Evolutionary conservation across 1,140 invertebrate genomes (phyloP), one percentile per base, ranked within the genome.

Genomic region (Coboldia fuscipes): DNA sequence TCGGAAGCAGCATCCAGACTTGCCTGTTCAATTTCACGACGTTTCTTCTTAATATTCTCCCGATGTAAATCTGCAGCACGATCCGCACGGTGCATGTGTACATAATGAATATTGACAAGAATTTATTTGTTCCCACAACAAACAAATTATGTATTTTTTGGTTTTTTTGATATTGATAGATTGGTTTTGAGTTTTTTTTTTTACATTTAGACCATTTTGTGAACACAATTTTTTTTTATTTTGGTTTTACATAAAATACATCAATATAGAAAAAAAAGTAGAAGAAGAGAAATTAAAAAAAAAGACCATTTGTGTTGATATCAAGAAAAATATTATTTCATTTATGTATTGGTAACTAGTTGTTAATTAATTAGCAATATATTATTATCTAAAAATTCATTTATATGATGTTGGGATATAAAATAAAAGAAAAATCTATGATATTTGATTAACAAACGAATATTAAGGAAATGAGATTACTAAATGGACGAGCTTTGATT

Each of bases 1-100:
- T 84, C 81, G 9, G 78, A 76, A 15, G 78, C 70, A 18, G 78
- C 76, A 58, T 85, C 80, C 56, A 85, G 68, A 29, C 75, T 75
- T 14, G 76, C 75, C 42, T 81, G 77, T 53, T 88, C 82, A 61
- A 83, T 63, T 61, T 85, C 80, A 40, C 75, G 65, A 41, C 78
- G 67, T 51, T 81, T 77, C 58, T 88, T 88, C 65, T 88, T 86
- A 65, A 86, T 75, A 46, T 81, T 85, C 56, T 89, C 82, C 37
- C 83, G 62, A 54, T 84, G 80, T 57, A 77, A 75, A 45, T 55
- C 52, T 54, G 51, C 51, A 41, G 52, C 50, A 45, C 51, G 50
- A 55, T 55, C 52, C 51, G 51, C 54, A 52, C 51, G 33, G 45
- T 47, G 39, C 39, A 37, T 41, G 39, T 42, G 43, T 13, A 37